phyloP scores from a whole-genome alignment of 1,140 invertebrate genomes.

The Neotoxoptera formosana region DNA sequence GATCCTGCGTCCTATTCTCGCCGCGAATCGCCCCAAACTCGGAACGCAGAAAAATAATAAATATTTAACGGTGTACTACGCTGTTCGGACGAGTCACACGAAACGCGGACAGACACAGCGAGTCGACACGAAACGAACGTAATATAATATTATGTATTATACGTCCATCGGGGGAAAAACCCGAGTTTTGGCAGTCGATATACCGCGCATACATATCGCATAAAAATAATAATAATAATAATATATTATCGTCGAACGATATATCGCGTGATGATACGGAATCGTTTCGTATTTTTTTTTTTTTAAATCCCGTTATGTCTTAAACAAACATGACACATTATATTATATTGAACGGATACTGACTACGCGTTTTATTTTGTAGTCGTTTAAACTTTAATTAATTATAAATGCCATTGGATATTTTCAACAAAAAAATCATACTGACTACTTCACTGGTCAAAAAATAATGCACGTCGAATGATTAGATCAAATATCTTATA shows the following conservation, averaged over 20 bases:
- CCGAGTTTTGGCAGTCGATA: neutral
- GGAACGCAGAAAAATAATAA: neutral
- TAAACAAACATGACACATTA: too few species aligned
- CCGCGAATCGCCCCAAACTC: neutral
- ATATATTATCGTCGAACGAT: neutral
- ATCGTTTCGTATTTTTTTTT: too few species aligned
- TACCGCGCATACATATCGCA: neutral
- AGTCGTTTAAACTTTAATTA: too few species aligned
- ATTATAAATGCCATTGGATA: too few species aligned
- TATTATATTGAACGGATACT: too few species aligned
- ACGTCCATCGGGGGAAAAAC: neutral
- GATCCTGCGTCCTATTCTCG: neutral
- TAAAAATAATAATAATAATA: neutral
- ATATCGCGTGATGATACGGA: too few species aligned
- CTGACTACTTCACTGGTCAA: too few species aligned
- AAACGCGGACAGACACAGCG: neutral
- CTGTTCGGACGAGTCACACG: neutral
- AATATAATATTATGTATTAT: neutral
- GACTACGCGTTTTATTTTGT: too few species aligned
- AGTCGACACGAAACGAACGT: neutral
- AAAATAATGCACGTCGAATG: too few species aligned
- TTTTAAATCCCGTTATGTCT: too few species aligned
- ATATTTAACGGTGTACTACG: neutral
- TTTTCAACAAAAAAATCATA: too few species aligned
- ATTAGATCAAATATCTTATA: too few species aligned